phyloP scores from a whole-genome alignment of 2,888 invertebrate genomes.

The Leistus spinibarbis region DNA sequence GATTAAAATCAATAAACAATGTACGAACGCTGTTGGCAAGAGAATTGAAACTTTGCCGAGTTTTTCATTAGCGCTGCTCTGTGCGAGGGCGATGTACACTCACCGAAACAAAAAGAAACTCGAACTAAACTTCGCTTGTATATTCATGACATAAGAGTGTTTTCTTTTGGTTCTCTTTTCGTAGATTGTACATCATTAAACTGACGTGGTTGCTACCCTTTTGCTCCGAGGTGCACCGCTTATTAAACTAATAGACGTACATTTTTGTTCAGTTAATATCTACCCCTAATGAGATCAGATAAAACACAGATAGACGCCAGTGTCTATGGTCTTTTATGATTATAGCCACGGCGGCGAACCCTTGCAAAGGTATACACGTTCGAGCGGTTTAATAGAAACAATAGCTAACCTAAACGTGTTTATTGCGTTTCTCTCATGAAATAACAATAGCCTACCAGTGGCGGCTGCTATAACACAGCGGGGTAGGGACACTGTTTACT shows the following conservation, averaged over 20 bases:
- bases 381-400: constrained; percentile 2
- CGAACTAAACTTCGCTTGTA: too few species aligned
- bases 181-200: neutral
- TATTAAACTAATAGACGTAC: constrained; percentile 39
- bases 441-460: too few species aligned
- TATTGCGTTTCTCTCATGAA: neutral
- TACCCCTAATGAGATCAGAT: constrained; percentile 41
- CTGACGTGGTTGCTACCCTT: too few species aligned
- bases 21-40: constrained; percentile 3
- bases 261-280: constrained; percentile 38
- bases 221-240: constrained; percentile 14
- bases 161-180: neutral
- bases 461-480: too few species aligned
- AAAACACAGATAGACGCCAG: constrained; percentile 40
- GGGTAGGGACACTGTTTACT: too few species aligned
- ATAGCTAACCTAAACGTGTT: constrained; percentile 1
- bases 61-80: constrained; percentile 26
- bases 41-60: constrained; percentile 18
- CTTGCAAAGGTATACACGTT: constrained; percentile 2
- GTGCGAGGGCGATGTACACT: neutral
- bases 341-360: constrained; percentile 25
- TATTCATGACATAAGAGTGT: too few species aligned
- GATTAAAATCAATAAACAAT: constrained; percentile 26
- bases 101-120: neutral
- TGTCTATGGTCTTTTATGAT: constrained; percentile 43